Percentiles rank a stretch among this genome's conserved stretches.
Evolutionary conservation across 2,113 vertebrate genomes (phyloP).

Genomic region (Sporophila hypoxantha): DNA sequence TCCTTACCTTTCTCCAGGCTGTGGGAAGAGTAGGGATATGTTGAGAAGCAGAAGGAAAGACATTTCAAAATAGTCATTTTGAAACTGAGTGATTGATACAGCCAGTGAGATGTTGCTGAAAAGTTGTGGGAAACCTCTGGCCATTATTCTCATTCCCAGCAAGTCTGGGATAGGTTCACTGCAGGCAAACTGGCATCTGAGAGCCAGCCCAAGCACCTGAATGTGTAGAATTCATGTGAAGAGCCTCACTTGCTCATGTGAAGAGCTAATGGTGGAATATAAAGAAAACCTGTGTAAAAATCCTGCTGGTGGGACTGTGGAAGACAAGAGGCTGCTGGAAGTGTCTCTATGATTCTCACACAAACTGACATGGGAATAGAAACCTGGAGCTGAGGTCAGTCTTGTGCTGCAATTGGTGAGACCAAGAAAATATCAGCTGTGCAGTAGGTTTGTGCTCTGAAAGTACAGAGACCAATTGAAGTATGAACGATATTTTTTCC

Average conservation of each 20-base stretch:
- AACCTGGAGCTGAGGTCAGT: not conserved
- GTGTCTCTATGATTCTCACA: not conserved
- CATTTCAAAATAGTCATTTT: not conserved
- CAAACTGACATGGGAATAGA: not conserved
- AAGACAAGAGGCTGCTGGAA: not conserved
- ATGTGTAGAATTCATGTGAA: not conserved
- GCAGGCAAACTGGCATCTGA: not conserved
- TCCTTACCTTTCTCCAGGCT: not conserved
- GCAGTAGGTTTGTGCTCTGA: not conserved
- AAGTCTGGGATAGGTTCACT: not conserved
- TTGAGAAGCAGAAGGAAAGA: not conserved
- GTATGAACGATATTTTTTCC: not conserved
- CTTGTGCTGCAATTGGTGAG: not conserved
- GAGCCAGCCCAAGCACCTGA: not conserved
- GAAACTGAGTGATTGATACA: not conserved
- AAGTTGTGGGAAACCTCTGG: not conserved
- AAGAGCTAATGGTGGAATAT: not conserved
- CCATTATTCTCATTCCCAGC: not conserved
- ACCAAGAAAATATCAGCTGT: not conserved
- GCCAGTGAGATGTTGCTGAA: not conserved
- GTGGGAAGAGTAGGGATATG: not conserved
- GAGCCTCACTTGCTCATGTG: not conserved
- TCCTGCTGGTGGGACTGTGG: not conserved
- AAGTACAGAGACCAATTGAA: not conserved
- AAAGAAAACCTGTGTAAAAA: not conserved